These are phyloP conservation scores for Oreochromis niloticus DNA, from an alignment of 2,113 vertebrate species.

Conservation along the genomic window DNA sequence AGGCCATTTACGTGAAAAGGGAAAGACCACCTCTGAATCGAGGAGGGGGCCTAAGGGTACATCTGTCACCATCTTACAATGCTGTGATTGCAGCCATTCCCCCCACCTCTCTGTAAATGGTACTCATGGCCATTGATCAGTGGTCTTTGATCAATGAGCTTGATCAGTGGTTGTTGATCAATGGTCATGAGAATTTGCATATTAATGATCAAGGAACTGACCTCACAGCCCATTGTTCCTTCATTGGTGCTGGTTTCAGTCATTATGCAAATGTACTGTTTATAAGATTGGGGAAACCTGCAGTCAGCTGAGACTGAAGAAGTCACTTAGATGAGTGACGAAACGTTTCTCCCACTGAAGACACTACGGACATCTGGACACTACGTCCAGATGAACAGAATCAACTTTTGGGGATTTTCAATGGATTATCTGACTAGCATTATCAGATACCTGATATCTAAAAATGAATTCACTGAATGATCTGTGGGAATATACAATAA, in stretches of 20 bases:
- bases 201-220: not conserved
- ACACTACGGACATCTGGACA: fast-evolving
- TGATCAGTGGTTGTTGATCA: not conserved
- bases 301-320: not conserved
- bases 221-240: not conserved
- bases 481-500: not conserved
- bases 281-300: too few species aligned
- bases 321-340: fast-evolving
- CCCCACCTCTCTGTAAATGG: not conserved
- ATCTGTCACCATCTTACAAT: fast-evolving
- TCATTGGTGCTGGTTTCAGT: not conserved
- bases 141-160: not conserved
- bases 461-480: not conserved
- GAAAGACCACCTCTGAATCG: fast-evolving
- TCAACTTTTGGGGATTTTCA: not conserved
- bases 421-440: fast-evolving
- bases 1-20: fast-evolving
- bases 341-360: fast-evolving
- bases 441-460: not conserved
- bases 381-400: fast-evolving
- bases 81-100: not conserved
- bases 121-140: not conserved
- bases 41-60: fast-evolving
- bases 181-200: not conserved
- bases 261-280: not conserved